Evolutionary conservation across 2,113 vertebrate species (phyloP), one percentile per base, ranked within the genome.

Genomic region (Morone chrysops): DNA sequence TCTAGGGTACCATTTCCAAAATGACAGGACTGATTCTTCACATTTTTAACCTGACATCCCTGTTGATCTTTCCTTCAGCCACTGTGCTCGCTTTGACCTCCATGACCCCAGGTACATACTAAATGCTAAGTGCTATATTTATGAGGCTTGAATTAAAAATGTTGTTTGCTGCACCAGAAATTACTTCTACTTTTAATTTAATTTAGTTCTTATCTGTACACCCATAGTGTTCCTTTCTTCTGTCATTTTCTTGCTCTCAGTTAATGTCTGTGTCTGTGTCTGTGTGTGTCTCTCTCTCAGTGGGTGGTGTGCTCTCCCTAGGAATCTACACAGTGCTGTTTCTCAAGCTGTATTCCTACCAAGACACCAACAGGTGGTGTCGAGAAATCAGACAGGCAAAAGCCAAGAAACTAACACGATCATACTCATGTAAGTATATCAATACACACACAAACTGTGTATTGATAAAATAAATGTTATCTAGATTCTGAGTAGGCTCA

Each of bases 261-360:
- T 60, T 41, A 83, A 38, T 47, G 47, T 36, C 5, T 14, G 4
- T 17, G 22, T 65, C 12, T 16, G 6, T 57, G 16, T 38, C 10
- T 65, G 16, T 13, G 8, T 56, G 14, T 36, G 12, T 80, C 20
- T 6, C 40, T 17, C 20, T 9, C 41, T 63, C 90, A 96, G 97
- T 97, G 86, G 97, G 97, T 17, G 96, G 96, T 0, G 80, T 96
- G 43, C 72, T 97, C 76, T 94, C 96, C 0, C 87, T 98, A 71
- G n/a, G 6, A 0, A 73, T 93, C 70, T 95, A 97, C 94, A 96
- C 96, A 40, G 69, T 97, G 81, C 89, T 97, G 75, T 96, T 97
- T 84, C 96, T 98, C 50, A 98, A 98, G 94, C 94, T 98, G 43
- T 96, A 94, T 92, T 98, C 97, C 54, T 98, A 97, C 90, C 95